Conservation (phyloP, 64 coral and sea anemone genomes). For the Stichodactyla helianthus region DNA sequence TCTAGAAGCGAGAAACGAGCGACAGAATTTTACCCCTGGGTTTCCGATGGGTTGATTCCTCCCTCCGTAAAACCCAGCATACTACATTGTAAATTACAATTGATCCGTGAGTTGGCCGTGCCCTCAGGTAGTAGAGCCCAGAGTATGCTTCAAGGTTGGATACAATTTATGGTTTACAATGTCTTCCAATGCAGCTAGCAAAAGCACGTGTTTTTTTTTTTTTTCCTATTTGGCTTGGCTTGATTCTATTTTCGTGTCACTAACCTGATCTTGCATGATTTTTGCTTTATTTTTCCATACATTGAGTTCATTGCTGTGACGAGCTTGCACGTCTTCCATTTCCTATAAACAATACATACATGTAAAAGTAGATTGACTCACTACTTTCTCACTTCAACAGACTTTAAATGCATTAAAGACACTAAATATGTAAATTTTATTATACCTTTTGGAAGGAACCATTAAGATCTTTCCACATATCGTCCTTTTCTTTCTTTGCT, state of each 20-base stretch:
- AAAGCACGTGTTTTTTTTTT: too few species aligned
- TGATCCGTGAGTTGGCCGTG: too few species aligned
- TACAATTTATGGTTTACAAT: too few species aligned
- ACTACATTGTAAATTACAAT: too few species aligned
- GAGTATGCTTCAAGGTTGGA: too few species aligned
- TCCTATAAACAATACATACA: constrained; percentile 13
- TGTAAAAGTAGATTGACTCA: not conserved
- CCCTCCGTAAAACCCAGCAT: too few species aligned
- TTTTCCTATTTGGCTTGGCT: not conserved
- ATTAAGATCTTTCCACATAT: constrained; percentile 73
- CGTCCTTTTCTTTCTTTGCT: constrained; percentile 66
- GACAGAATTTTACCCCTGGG: too few species aligned
- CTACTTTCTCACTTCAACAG: not conserved
- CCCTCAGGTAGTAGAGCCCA: too few species aligned
- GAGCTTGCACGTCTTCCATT: constrained; percentile 52
- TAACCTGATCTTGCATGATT: constrained; percentile 66
- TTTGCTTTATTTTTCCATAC: constrained; percentile 68
- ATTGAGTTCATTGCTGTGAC: constrained; percentile 53
- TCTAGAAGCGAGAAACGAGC: too few species aligned
- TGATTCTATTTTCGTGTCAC: not conserved
- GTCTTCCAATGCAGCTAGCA: too few species aligned
- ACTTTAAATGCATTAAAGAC: not conserved
- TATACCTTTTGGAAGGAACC: constrained; percentile 80
- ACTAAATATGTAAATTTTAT: not conserved
- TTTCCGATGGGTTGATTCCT: too few species aligned